A percentile compares a stretch with the other conserved stretches of the same genome.
Conservation (phyloP, 2,113 vertebrate species). For the Nematolebias whitei region DNA sequence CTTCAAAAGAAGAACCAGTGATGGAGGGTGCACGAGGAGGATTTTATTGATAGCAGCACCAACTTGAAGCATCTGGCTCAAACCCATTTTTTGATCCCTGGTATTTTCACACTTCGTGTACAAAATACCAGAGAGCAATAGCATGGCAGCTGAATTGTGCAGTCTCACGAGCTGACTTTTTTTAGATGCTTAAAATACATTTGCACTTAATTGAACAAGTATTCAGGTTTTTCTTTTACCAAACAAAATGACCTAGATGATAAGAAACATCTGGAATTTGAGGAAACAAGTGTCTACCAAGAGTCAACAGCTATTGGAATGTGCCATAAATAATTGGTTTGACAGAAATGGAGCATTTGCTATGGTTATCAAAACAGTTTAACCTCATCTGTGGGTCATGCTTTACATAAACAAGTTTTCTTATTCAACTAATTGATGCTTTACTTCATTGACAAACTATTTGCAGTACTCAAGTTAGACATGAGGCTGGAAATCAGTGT, state of each 20-base stretch:
- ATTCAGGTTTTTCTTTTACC: slow-evolving; percentile 2
- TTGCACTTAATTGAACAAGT: background rate
- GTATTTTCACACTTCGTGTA: slow-evolving; percentile 15
- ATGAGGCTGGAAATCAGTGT: slow-evolving; percentile 3
- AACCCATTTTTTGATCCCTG: slow-evolving; percentile 47
- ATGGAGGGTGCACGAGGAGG: slow-evolving; percentile 30
- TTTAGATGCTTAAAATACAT: slow-evolving; percentile 21
- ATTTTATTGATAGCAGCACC: slow-evolving; percentile 47
- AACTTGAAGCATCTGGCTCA: slow-evolving; percentile 62
- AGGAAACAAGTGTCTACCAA: slow-evolving; percentile 15
- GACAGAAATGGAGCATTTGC: slow-evolving; percentile 42
- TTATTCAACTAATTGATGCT: background rate
- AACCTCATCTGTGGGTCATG: slow-evolving; percentile 4
- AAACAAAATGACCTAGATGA: slow-evolving; percentile 38
- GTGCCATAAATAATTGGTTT: slow-evolving; percentile 34
- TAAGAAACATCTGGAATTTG: slow-evolving; percentile 37
- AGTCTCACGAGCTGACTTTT: background rate
- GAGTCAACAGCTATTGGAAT: slow-evolving; percentile 24
- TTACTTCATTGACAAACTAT: slow-evolving; percentile 6
- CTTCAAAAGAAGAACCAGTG: slow-evolving; percentile 66
- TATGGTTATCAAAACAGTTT: slow-evolving; percentile 21
- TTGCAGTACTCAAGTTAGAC: slow-evolving; percentile 8
- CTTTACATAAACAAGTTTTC: slow-evolving; percentile 13
- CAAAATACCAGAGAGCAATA: slow-evolving; percentile 6
- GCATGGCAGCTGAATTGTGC: background rate